Percentiles rank a stretch among this genome's conserved stretches.
These are phyloP conservation scores for Beris morrisii DNA, from an alignment of 2,888 invertebrate genomes.

Conservation along the genomic window DNA sequence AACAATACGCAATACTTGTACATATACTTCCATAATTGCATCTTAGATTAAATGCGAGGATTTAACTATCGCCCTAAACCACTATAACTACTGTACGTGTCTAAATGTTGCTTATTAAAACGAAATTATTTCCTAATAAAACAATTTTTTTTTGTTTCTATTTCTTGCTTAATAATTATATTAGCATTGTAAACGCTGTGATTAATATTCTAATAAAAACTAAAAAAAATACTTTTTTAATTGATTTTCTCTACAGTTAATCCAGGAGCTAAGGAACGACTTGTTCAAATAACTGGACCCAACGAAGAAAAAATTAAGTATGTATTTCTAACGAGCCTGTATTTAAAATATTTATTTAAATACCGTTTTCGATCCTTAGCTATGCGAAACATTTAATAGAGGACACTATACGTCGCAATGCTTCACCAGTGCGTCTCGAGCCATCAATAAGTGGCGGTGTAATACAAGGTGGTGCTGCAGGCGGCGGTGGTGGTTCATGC, in stretches of 20 bases:
- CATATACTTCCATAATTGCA: no score
- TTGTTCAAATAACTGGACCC: constrained; percentile 93
- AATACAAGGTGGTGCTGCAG: constrained; percentile 44
- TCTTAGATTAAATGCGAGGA: no score
- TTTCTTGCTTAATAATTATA: constrained; percentile 4
- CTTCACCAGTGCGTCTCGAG: constrained; percentile 81
- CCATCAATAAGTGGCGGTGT: constrained; percentile 55
- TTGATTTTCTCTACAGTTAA: constrained; percentile 67
- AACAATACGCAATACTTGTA: no score
- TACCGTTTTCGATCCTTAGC: constrained; percentile 56
- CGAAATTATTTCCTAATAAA: constrained; percentile 7
- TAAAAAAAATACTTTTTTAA: not conserved
- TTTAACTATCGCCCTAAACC: no score
- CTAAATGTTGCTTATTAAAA: constrained; percentile 18
- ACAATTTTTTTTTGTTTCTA: not conserved
- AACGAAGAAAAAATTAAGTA: constrained; percentile 91
- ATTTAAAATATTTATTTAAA: constrained; percentile 40
- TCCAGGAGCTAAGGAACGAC: constrained; percentile 91
- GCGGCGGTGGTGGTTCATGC: constrained; percentile 69
- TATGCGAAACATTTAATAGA: constrained; percentile 92
- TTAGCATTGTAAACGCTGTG: not conserved
- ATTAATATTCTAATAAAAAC: not conserved
- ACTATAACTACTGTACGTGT: not conserved
- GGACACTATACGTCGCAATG: constrained; percentile 92
- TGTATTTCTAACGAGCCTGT: constrained; percentile 48